Percentiles rank a stretch among this genome's conserved stretches.
These are phyloP conservation scores for Lerema accius DNA, from an alignment of 1,140 invertebrate species.

Conservation along the genomic window DNA sequence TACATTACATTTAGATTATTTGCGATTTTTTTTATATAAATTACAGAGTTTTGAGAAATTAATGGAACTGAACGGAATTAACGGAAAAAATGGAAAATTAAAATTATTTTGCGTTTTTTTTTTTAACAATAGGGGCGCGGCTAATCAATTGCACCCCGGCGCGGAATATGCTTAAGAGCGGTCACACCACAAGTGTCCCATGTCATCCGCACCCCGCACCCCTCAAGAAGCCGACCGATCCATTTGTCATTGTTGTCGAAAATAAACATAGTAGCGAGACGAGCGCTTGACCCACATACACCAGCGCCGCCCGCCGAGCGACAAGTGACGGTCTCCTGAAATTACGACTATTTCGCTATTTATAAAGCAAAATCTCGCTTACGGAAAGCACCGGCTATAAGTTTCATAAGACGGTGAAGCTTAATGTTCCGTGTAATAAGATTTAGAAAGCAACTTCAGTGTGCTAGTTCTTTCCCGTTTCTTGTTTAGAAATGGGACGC, in stretches of 20 bases:
- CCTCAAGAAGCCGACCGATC: conserved; percentile 5
- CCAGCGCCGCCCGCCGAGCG: conserved; percentile 11
- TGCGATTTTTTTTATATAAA: too few species aligned
- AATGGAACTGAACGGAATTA: too few species aligned
- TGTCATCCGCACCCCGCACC: conserved; percentile 17
- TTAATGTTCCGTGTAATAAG: conserved; percentile 24
- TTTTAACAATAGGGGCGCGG: too few species aligned
- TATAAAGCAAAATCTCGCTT: conserved; percentile 14
- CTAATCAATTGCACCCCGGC: too few species aligned
- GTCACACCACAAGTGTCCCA: conserved; percentile 1
- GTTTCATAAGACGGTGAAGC: neutral
- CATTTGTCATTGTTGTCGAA: conserved; percentile 24
- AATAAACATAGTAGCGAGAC: conserved; percentile 18
- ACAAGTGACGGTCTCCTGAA: conserved; percentile 28
- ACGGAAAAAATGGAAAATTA: too few species aligned
- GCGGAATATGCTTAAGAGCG: too few species aligned
- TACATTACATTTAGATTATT: too few species aligned
- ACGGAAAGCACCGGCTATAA: conserved; percentile 2
- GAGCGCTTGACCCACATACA: conserved; percentile 21
- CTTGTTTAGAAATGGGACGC: neutral
- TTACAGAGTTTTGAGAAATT: too few species aligned
- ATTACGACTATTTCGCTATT: conserved; percentile 19
- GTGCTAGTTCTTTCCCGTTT: neutral
- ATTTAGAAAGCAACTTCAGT: conserved; percentile 11
- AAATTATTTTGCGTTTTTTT: too few species aligned